Evolutionary conservation across 1,140 invertebrate species (phyloP).

Genomic region (Brachionus sp.): DNA sequence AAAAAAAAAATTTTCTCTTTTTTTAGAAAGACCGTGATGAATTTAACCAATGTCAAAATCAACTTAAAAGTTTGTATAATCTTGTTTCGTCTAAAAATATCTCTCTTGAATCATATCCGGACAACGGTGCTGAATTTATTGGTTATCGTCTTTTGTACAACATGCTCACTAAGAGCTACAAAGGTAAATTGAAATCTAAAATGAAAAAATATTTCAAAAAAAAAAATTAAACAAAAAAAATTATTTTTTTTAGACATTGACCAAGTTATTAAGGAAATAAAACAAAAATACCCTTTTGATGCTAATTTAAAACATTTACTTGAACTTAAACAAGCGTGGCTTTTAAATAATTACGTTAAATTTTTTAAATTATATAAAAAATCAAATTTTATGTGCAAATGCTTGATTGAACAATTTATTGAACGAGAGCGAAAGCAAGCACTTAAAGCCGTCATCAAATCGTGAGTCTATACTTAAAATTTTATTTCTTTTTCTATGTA

Average conservation of each 20-base stretch:
- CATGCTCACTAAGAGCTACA: constrained; percentile 42
- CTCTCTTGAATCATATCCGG: constrained; percentile 19
- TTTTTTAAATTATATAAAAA: constrained; percentile 46
- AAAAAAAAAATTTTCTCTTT: too few relatives aligned
- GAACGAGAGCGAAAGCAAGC: constrained; percentile 40
- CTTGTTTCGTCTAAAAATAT: constrained; percentile 24
- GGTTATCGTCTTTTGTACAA: constrained; percentile 45
- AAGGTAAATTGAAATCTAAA: not conserved
- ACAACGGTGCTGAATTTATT: constrained; percentile 42
- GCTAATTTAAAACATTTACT: constrained; percentile 34
- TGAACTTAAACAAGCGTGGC: constrained; percentile 41
- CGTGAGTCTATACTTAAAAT: constrained; percentile 29
- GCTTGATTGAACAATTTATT: constrained; percentile 39
- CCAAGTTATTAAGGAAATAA: constrained; percentile 42
- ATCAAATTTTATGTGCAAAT: constrained; percentile 40
- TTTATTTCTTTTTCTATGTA: not conserved
- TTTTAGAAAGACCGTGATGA: constrained; percentile 43
- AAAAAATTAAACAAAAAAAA: too few relatives aligned
- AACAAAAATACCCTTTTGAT: constrained; percentile 15
- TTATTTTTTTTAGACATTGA: constrained; percentile 31
- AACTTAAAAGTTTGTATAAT: constrained; percentile 46
- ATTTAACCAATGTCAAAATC: constrained; percentile 45
- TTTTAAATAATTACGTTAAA: constrained; percentile 43
- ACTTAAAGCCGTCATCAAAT: constrained; percentile 35
- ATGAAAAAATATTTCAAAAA: not conserved